Percentiles rank a stretch among this genome's conserved stretches.
Conservation (phyloP, 2,888 invertebrate species). For the Drosophila planitibia region DNA sequence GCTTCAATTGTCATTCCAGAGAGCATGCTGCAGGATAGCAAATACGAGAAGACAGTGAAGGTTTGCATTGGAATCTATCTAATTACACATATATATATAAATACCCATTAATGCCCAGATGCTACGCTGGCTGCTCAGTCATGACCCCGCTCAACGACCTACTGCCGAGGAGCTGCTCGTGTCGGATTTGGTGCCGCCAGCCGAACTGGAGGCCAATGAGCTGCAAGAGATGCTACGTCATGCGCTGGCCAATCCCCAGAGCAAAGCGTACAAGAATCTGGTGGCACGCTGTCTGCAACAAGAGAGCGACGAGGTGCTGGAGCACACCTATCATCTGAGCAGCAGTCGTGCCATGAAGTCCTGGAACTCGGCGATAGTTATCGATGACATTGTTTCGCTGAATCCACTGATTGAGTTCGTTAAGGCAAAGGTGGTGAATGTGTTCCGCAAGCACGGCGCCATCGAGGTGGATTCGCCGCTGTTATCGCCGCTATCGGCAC, state of each 20-base stretch:
- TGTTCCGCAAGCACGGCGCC: constrained; percentile 93
- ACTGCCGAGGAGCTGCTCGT: constrained; percentile 93
- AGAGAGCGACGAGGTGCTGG: constrained; percentile 85
- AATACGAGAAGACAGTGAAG: constrained; percentile 85
- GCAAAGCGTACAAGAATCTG: constrained; percentile 91
- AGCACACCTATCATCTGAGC: constrained; percentile 92
- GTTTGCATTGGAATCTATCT: constrained; percentile 83
- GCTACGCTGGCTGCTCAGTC: constrained; percentile 91
- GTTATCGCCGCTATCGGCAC: constrained; percentile 90
- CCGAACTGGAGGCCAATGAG: constrained; percentile 93
- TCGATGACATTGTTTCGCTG: constrained; percentile 85
- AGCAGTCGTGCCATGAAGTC: constrained; percentile 82
- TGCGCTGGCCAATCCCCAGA: constrained; percentile 92
- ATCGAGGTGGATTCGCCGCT: constrained; percentile 92
- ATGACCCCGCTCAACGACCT: constrained; percentile 93
- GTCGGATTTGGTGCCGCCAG: constrained; percentile 93
- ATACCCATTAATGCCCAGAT: constrained; percentile 81
- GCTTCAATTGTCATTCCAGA: constrained; percentile 90
- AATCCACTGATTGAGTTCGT: constrained; percentile 85
- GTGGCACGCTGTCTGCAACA: constrained; percentile 86
- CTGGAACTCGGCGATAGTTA: constrained; percentile 79
- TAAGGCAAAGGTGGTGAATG: constrained; percentile 85
- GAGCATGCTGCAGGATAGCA: constrained; percentile 86
- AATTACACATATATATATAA: neutral
- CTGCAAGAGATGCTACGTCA: constrained; percentile 93